Evolutionary conservation across 2,797 vertebrate genomes (phyloP).

Genomic region (Sebastes hubbsi): DNA sequence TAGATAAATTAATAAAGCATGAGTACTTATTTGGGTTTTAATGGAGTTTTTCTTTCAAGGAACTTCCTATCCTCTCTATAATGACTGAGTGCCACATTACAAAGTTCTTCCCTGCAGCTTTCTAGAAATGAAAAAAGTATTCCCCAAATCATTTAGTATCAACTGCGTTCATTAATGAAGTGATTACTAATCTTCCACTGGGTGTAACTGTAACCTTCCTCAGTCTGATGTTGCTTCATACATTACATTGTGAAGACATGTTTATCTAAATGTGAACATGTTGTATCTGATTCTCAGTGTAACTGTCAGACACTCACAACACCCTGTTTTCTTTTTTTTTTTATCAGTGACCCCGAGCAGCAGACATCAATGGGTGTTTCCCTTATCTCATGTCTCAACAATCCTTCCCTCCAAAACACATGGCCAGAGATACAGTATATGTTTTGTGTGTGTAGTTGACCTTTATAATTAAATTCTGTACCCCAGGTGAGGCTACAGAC

Average conservation of each 20-base stretch:
- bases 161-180: no score
- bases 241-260: background rate
- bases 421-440: background rate
- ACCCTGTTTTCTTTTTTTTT: background rate
- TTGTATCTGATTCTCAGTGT: background rate
- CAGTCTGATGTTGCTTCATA: background rate
- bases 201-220: no score
- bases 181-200: no score
- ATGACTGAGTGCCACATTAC: no score
- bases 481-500: conserved; percentile 84
- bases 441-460: background rate
- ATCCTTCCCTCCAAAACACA: background rate
- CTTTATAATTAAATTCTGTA: background rate
- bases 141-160: background rate
- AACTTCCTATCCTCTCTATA: no score
- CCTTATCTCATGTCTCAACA: conserved; percentile 2
- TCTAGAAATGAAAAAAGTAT: no score
- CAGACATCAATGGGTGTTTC: conserved; percentile 18
- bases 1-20: background rate
- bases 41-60: no score
- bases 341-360: conserved; percentile 4
- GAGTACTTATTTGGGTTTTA: no score
- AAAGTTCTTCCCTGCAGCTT: no score
- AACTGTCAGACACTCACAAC: background rate
- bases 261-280: background rate